Evolutionary conservation across 2,797 vertebrate species (phyloP).

Genomic region (Sphenodon punctatus): DNA sequence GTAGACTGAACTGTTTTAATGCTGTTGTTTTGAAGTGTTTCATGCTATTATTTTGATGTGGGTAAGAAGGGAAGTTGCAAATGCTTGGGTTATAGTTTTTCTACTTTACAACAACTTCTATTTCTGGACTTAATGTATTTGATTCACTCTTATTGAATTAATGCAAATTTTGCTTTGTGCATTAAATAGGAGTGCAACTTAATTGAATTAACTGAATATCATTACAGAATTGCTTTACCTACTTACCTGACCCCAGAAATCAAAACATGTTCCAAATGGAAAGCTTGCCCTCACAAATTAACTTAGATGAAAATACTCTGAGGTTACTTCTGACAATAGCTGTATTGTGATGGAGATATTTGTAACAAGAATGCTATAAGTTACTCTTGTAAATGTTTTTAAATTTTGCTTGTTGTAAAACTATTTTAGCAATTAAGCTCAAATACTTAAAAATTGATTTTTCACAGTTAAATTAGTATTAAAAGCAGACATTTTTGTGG

Average conservation of each 20-base stretch:
- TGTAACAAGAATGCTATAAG: not conserved
- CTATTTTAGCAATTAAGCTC: too few species aligned
- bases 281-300: not conserved
- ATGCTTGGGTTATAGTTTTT: too few species aligned
- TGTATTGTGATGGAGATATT: not conserved
- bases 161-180: not conserved
- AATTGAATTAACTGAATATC: not conserved
- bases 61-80: not conserved
- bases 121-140: constrained; percentile 3
- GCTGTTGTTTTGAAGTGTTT: too few species aligned
- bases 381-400: not conserved
- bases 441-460: too few species aligned
- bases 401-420: too few species aligned
- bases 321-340: not conserved
- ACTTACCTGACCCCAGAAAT: not conserved
- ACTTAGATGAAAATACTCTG: not conserved
- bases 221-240: not conserved
- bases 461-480: not conserved
- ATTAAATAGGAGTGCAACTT: not conserved
- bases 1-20: not conserved
- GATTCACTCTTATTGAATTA: not conserved
- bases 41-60: not conserved
- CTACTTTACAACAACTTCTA: not conserved
- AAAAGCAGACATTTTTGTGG: not conserved
- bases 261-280: not conserved